Conservation (phyloP, 2,113 vertebrate genomes). For the Epinephelus moara region DNA sequence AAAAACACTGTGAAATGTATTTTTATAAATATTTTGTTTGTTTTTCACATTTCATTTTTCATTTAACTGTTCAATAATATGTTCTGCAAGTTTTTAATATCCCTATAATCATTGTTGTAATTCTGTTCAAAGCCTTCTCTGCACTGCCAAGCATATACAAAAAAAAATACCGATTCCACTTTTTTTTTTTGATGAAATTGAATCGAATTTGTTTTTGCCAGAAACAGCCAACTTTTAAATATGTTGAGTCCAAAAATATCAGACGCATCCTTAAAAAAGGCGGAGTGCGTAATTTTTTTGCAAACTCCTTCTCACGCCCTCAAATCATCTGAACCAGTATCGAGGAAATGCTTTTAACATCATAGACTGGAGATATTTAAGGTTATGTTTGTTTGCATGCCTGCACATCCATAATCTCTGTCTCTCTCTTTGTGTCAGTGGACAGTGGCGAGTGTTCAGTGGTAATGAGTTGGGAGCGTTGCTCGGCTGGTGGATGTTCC, state of each 20-base stretch:
- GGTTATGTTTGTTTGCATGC: neutral
- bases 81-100: neutral
- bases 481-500: conserved; percentile 97
- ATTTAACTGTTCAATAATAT: neutral
- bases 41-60: neutral
- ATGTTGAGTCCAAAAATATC: neutral
- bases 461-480: conserved; percentile 96
- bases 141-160: neutral
- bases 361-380: neutral
- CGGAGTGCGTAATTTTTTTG: neutral
- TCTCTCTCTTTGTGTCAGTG: conserved; percentile 79
- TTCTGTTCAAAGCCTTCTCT: neutral
- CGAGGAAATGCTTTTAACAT: neutral
- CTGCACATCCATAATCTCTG: neutral
- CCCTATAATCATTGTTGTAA: neutral
- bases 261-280: neutral
- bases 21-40: neutral
- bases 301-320: neutral
- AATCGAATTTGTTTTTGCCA: neutral
- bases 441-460: conserved; percentile 94
- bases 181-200: neutral
- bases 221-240: neutral
- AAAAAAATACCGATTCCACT: neutral
- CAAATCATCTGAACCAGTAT: neutral
- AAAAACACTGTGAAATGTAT: too few species aligned